Conservation (phyloP, 2,888 invertebrate species). For the Hyppa rectilinea region DNA sequence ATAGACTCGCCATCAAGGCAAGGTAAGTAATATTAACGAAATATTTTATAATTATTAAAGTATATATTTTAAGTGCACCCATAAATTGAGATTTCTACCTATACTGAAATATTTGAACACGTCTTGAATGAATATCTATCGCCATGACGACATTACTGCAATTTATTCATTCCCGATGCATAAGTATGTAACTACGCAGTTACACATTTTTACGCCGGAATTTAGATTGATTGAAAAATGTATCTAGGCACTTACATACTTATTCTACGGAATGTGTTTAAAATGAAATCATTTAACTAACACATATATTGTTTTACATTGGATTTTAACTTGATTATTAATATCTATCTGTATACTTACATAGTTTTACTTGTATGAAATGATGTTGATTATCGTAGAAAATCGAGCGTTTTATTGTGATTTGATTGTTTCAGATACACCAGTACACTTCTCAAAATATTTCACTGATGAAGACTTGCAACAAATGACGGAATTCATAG, state of each 20-base stretch:
- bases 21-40: conserved; percentile 17
- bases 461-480: conserved; percentile 31
- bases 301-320: conserved; percentile 22
- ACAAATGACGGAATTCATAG: conserved; percentile 32
- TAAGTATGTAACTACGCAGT: conserved; percentile 34
- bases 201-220: conserved; percentile 36
- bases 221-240: conserved; percentile 29
- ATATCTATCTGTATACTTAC: conserved; percentile 21
- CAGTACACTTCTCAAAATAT: conserved; percentile 33
- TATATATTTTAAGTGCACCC: conserved; percentile 20
- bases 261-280: too few relatives aligned
- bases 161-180: conserved; percentile 26
- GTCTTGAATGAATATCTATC: conserved; percentile 21
- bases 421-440: conserved; percentile 18
- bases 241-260: conserved; percentile 34
- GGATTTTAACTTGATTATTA: conserved; percentile 28
- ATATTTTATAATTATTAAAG: conserved; percentile 22
- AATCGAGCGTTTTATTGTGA: conserved; percentile 21
- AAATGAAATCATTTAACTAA: conserved; percentile 16
- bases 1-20: conserved; percentile 18
- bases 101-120: conserved; percentile 23
- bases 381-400: conserved; percentile 22
- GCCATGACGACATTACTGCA: conserved; percentile 13
- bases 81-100: conserved; percentile 21
- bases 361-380: conserved; percentile 26